A percentile compares a stretch with the other conserved stretches of the same genome.
Conservation (phyloP, 1,140 invertebrate genomes). For the Meloidogyne chitwoodi region DNA sequence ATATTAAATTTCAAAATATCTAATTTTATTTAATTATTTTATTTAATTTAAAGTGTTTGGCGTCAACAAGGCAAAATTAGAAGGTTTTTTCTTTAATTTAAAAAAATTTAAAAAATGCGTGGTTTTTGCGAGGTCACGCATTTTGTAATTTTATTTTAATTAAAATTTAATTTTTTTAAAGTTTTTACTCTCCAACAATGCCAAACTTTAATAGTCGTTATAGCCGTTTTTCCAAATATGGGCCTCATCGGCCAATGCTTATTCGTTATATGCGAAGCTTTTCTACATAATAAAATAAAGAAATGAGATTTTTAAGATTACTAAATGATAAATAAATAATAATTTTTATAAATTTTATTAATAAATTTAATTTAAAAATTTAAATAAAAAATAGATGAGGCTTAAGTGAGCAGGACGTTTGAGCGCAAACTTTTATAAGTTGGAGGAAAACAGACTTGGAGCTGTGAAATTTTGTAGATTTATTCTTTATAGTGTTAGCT, state of each 20-base stretch:
- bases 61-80: background rate
- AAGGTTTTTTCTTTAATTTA: background rate
- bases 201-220: conserved; percentile 3
- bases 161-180: background rate
- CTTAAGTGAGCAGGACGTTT: no score
- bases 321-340: no score
- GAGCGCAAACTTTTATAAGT: no score
- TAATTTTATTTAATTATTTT: no score
- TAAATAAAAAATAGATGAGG: no score
- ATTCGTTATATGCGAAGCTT: conserved; percentile 17
- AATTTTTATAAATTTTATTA: no score
- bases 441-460: background rate
- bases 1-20: no score
- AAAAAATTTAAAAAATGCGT: background rate
- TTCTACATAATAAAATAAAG: background rate
- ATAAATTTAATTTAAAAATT: no score
- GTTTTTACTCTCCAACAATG: conserved; percentile 7
- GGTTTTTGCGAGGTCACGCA: no score
- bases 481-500: no score
- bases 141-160: no score
- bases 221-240: conserved; percentile 9
- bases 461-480: background rate
- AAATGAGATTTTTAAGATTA: background rate
- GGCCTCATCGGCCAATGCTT: conserved; percentile 1
- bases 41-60: background rate